Percentiles rank a stretch among this genome's conserved stretches.
phyloP scores from a whole-genome alignment of 2,113 vertebrate species.

The Accipiter virgatus region DNA sequence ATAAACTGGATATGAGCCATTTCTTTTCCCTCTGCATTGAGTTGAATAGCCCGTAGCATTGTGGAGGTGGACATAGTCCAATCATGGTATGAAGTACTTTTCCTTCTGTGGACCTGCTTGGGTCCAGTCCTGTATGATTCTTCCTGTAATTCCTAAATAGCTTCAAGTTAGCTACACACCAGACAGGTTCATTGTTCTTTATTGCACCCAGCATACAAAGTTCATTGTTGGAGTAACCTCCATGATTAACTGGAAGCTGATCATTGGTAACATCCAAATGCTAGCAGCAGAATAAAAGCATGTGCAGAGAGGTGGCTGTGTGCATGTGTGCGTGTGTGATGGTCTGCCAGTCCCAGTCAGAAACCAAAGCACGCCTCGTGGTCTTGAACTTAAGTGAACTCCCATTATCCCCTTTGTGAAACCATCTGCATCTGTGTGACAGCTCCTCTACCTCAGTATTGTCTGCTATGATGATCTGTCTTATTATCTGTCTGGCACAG shows the following conservation, averaged over 20 bases:
- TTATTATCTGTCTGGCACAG: not conserved
- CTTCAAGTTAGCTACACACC: not conserved
- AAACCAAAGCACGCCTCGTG: not conserved
- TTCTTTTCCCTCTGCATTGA: not conserved
- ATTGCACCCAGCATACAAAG: not conserved
- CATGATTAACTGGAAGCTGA: not conserved
- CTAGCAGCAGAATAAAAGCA: not conserved
- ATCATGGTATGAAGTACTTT: rapidly evolving
- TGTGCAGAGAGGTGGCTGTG: not conserved
- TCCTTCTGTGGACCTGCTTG: not conserved
- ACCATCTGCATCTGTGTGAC: not conserved
- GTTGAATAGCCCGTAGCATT: not conserved
- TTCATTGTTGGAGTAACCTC: not conserved
- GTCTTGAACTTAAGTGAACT: not conserved
- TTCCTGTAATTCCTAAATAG: not conserved
- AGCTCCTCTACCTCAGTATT: not conserved
- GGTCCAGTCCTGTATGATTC: not conserved
- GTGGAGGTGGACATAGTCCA: not conserved
- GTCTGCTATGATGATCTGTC: not conserved
- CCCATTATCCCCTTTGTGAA: not conserved
- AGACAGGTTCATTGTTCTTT: not conserved
- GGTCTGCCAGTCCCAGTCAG: not conserved
- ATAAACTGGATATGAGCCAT: not conserved
- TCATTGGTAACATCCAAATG: not conserved
- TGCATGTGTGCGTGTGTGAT: rapidly evolving